A percentile compares a stretch with the other conserved stretches of the same genome.
phyloP scores from a whole-genome alignment of 2,888 invertebrate genomes.

The Bembecia ichneumoniformis region DNA sequence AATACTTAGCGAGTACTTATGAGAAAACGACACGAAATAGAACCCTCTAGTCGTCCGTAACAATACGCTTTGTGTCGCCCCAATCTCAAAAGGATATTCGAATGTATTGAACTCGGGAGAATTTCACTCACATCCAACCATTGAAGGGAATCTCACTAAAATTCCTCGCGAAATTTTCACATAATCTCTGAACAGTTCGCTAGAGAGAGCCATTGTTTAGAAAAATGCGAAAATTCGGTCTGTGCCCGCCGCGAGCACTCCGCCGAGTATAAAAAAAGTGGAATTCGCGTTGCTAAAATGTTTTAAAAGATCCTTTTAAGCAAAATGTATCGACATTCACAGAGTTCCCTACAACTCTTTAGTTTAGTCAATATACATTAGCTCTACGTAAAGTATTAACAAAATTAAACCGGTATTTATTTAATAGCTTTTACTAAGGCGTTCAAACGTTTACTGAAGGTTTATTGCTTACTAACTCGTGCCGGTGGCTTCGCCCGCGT shows the following conservation, averaged over 20 bases:
- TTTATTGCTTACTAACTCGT: too few species aligned
- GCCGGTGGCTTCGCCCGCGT: too few species aligned
- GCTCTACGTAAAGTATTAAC: too few species aligned
- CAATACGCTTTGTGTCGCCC: conserved; percentile 64
- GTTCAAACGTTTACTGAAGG: too few species aligned
- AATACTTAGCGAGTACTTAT: conserved; percentile 2
- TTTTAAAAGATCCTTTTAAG: background rate
- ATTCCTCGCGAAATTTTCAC: conserved; percentile 37
- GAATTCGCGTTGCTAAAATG: background rate
- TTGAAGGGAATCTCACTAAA: conserved; percentile 34
- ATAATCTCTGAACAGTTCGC: conserved; percentile 30
- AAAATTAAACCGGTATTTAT: too few species aligned
- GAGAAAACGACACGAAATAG: conserved; percentile 48
- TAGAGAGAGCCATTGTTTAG: conserved; percentile 36
- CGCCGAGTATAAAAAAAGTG: background rate
- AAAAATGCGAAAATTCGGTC: conserved; percentile 30
- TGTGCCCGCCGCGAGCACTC: conserved; percentile 15
- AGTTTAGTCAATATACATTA: too few species aligned
- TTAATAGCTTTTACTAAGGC: too few species aligned
- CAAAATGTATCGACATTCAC: background rate
- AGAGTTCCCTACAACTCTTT: too few species aligned
- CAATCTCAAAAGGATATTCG: conserved; percentile 62
- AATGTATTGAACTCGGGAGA: conserved; percentile 57
- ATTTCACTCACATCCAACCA: conserved; percentile 47
- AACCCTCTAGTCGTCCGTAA: conserved; percentile 43